These are phyloP conservation scores for Coregonus ussuriensis DNA, from an alignment of 2,797 vertebrate genomes.

Conservation along the genomic window DNA sequence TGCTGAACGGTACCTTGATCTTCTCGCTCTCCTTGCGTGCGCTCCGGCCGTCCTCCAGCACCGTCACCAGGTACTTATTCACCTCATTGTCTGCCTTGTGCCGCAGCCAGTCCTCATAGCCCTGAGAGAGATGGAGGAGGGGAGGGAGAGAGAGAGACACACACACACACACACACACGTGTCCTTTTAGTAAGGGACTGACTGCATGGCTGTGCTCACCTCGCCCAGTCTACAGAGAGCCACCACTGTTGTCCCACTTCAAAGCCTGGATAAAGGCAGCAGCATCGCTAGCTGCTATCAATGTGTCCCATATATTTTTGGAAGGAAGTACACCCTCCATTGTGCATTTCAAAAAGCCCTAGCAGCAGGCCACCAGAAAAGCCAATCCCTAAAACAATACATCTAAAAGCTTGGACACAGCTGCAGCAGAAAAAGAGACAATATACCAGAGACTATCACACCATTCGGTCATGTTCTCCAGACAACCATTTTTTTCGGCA, in stretches of 20 bases:
- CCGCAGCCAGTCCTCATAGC: conserved; percentile 97
- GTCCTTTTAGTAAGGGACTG: conserved; percentile 24
- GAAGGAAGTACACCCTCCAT: conserved; percentile 66
- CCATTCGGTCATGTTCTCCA: too few relatives aligned
- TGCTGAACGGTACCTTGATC: conserved; percentile 85
- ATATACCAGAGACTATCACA: background rate
- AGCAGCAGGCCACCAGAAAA: conserved; percentile 44
- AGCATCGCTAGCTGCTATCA: conserved; percentile 32
- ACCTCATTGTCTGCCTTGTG: conserved; percentile 98
- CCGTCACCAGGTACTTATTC: conserved; percentile 89
- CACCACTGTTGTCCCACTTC: conserved; percentile 53
- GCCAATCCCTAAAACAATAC: conserved; percentile 61
- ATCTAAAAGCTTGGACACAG: conserved; percentile 24
- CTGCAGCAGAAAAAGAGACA: conserved; percentile 2
- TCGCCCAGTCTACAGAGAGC: conserved; percentile 35
- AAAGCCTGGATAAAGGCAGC: conserved; percentile 56
- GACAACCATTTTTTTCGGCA: too few relatives aligned
- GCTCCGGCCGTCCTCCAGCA: conserved; percentile 83
- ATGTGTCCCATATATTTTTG: conserved; percentile 52
- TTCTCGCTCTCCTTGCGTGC: conserved; percentile 90
- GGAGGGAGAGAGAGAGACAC: conserved; percentile 24
- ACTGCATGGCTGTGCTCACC: conserved; percentile 36
- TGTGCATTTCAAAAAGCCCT: conserved; percentile 60
- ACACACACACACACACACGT: conserved; percentile 14
- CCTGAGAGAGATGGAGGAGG: conserved; percentile 67